Conservation (phyloP, 23 tunicate genomes). For the Trididemnum clinides region DNA sequence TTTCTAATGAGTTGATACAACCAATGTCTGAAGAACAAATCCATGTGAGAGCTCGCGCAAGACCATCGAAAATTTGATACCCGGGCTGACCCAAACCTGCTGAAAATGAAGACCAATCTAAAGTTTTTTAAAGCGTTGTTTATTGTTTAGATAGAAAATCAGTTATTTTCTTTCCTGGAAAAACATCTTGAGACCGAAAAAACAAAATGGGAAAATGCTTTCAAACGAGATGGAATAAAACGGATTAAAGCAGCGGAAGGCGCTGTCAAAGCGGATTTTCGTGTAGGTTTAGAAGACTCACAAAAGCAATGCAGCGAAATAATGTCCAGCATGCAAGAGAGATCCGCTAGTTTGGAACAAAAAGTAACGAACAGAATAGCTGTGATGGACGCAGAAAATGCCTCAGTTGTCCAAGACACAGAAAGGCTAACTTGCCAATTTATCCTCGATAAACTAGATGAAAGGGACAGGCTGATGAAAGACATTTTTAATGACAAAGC, state of each 20-base stretch:
- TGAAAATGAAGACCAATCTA: no score
- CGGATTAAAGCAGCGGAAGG: conserved; percentile 60
- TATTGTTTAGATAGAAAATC: conserved; percentile 58
- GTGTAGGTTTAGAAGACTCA: conserved; percentile 84
- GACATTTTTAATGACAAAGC: conserved; percentile 46
- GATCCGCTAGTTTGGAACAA: conserved; percentile 60
- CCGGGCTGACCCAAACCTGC: no score
- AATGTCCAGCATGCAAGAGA: conserved; percentile 41
- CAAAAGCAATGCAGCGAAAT: conserved; percentile 77
- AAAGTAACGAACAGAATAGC: conserved; percentile 52
- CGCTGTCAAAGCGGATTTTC: conserved; percentile 74
- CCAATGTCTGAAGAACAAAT: no score
- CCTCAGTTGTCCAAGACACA: conserved; percentile 41
- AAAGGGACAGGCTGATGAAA: conserved; percentile 46
- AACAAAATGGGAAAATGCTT: conserved; percentile 61
- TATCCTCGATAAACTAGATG: conserved; percentile 45
- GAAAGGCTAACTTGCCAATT: conserved; percentile 32
- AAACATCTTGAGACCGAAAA: conserved; percentile 45
- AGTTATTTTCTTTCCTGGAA: conserved; percentile 40
- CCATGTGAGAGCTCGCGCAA: no score
- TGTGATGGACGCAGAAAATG: conserved; percentile 30
- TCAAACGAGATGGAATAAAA: conserved; percentile 54
- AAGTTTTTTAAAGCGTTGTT: no score
- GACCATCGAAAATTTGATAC: no score
- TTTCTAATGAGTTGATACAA: no score